Evolutionary conservation across 2,113 vertebrate species (phyloP).

Genomic region (Epinephelus cyanopodus): DNA sequence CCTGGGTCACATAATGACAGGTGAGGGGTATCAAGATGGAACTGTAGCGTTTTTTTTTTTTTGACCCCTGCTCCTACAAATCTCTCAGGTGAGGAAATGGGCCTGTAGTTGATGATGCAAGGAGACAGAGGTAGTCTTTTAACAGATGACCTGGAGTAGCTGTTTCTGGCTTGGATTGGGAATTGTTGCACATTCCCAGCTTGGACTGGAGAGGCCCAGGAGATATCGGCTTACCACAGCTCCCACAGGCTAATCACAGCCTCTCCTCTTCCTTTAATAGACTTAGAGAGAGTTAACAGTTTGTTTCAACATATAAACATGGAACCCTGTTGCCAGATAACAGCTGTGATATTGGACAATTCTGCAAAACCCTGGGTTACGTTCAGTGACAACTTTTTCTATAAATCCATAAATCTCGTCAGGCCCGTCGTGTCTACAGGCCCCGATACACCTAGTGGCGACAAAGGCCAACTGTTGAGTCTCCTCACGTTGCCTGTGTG

Average conservation of each 20-base stretch:
- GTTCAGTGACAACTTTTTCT: too few species aligned
- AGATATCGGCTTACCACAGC: slow-evolving; percentile 22
- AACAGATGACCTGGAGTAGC: slow-evolving; percentile 56
- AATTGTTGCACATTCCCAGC: slow-evolving; percentile 46
- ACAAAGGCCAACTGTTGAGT: too few species aligned
- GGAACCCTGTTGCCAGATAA: neutral
- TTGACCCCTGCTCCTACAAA: slow-evolving; percentile 47
- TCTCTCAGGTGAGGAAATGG: slow-evolving; percentile 41
- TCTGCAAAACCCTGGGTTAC: neutral
- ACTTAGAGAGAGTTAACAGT: neutral
- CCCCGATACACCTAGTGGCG: too few species aligned
- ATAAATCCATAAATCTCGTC: too few species aligned
- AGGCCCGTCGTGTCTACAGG: too few species aligned
- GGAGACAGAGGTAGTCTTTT: slow-evolving; percentile 44
- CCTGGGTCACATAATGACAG: slow-evolving; percentile 72
- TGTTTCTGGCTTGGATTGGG: slow-evolving; percentile 42
- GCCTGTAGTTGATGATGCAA: slow-evolving; percentile 47
- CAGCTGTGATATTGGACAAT: neutral
- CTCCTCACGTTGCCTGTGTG: too few species aligned
- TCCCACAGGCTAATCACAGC: slow-evolving; percentile 20
- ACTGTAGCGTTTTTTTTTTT: slow-evolving; percentile 53
- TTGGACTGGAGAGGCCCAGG: slow-evolving; percentile 27
- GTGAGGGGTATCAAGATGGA: slow-evolving; percentile 68
- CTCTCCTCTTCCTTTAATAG: slow-evolving; percentile 3
- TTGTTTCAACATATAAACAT: neutral